Evolutionary conservation across 2,888 invertebrate genomes (phyloP).

Genomic region (Dioctria rufipes): DNA sequence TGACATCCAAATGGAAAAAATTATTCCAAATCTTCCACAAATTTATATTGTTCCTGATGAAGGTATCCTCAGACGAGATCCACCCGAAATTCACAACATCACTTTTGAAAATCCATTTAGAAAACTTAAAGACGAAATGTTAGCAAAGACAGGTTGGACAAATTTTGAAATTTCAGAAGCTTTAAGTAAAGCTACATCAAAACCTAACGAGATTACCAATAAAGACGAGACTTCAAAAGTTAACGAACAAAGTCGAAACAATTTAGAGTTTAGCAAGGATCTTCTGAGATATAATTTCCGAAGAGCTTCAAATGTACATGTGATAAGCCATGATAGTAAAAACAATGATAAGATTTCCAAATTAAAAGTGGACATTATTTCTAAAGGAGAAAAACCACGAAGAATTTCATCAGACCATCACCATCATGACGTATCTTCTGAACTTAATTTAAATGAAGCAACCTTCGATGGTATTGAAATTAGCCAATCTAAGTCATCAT

Average conservation of each 20-base stretch:
- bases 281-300: neutral
- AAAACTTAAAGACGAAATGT: slow-evolving; percentile 33
- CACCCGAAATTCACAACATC: neutral
- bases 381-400: neutral
- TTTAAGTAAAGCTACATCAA: neutral
- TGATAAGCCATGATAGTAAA: slow-evolving; percentile 19
- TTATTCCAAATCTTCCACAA: neutral
- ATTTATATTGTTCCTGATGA: neutral
- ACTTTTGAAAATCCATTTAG: slow-evolving; percentile 61
- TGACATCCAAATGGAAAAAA: neutral
- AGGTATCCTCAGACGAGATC: neutral
- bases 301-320: neutral
- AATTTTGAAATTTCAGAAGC: neutral
- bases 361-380: neutral
- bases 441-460: slow-evolving; percentile 57
- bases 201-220: neutral
- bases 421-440: slow-evolving; percentile 43
- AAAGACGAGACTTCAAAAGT: neutral
- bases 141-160: neutral
- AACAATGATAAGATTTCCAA: neutral
- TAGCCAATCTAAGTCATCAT: slow-evolving; percentile 54
- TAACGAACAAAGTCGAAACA: neutral
- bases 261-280: neutral
- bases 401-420: neutral
- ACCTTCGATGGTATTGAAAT: slow-evolving; percentile 56